Conservation (phyloP, 2,113 vertebrate genomes). For the Phocoena phocoena region DNA sequence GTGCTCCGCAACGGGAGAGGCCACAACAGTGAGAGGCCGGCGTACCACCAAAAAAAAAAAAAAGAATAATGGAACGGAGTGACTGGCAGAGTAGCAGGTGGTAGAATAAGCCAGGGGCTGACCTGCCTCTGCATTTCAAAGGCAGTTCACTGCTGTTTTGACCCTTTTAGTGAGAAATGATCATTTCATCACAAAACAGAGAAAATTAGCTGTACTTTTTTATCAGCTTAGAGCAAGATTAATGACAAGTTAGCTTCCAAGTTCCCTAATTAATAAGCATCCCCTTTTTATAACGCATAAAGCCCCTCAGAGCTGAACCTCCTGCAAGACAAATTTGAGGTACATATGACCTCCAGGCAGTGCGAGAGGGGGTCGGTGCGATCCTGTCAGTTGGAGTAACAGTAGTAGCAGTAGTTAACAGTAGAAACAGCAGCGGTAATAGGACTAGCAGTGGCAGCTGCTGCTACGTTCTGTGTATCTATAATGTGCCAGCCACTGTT, state of each 20-base stretch:
- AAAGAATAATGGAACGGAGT: background rate
- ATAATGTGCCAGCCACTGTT: background rate
- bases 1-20: too few relatives aligned
- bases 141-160: background rate
- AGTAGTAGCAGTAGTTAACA: rapidly evolving
- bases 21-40: too few relatives aligned
- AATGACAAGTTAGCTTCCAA: conserved; percentile 21
- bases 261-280: background rate
- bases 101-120: background rate
- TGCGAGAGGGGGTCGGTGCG: rapidly evolving
- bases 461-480: background rate
- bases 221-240: conserved; percentile 18
- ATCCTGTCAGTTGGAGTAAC: background rate
- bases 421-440: too few relatives aligned
- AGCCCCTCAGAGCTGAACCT: background rate
- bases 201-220: background rate
- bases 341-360: background rate
- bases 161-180: background rate
- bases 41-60: too few relatives aligned
- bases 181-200: conserved; percentile 17
- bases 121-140: conserved; percentile 35
- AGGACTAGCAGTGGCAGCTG: too few relatives aligned
- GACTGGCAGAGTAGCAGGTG: background rate
- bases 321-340: background rate
- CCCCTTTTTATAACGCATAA: background rate